Percentiles rank a stretch among this genome's conserved stretches.
Conservation (phyloP, 2,888 invertebrate genomes). For the Euspilapteryx auroguttella region DNA sequence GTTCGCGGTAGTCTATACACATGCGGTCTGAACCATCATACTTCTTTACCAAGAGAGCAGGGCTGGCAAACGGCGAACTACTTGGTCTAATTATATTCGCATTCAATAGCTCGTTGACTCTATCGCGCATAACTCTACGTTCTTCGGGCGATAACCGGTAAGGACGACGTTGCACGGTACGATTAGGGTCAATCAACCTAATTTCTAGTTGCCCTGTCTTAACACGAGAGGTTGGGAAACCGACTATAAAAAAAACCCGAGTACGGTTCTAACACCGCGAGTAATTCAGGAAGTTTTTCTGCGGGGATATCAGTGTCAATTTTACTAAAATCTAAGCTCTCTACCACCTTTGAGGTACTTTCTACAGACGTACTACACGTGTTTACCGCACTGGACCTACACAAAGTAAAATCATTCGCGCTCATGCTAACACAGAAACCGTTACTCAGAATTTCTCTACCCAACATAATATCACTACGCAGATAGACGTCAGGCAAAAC, state of each 20-base stretch:
- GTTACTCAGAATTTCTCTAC: constrained; percentile 5
- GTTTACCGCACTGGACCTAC: background rate
- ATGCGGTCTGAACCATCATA: constrained; percentile 4
- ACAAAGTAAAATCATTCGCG: background rate
- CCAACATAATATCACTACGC: constrained; percentile 6
- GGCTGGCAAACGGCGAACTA: constrained; percentile 6
- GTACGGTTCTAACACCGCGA: background rate
- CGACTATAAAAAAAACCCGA: background rate
- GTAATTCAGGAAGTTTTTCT: background rate
- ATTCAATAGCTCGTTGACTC: constrained; percentile 3
- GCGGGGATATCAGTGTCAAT: constrained; percentile 1
- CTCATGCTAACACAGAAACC: constrained; percentile 2
- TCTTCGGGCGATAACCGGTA: constrained; percentile 1
- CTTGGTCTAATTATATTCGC: constrained; percentile 4
- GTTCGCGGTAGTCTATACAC: constrained; percentile 6
- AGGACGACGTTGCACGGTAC: constrained; percentile 3
- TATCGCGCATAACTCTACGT: constrained; percentile 2
- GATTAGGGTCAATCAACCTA: background rate
- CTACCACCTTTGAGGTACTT: no score
- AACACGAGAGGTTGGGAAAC: background rate
- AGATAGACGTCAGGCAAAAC: constrained; percentile 5
- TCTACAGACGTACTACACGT: no score
- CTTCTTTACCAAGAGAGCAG: constrained; percentile 5
- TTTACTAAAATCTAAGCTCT: background rate
- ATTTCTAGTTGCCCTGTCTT: background rate